A percentile compares a stretch with the other conserved stretches of the same genome.
Evolutionary conservation across 2,113 vertebrate genomes (phyloP).

Genomic region (Ptychochromis oligacanthus): DNA sequence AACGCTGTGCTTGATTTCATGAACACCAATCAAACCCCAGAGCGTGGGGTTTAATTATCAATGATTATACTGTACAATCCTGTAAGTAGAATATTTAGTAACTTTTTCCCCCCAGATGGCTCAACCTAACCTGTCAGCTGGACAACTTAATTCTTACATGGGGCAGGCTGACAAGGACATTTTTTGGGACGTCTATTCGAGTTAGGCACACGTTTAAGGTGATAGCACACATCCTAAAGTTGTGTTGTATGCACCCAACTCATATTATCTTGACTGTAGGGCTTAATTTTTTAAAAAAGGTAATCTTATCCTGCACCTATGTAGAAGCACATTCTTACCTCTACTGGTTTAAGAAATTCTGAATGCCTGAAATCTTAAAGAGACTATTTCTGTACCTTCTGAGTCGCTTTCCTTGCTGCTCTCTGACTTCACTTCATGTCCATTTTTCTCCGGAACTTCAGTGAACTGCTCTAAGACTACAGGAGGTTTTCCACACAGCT

Average conservation of each 20-base stretch:
- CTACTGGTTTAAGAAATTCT: background rate
- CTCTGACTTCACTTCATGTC: slow-evolving; percentile 20
- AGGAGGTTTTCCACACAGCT: background rate
- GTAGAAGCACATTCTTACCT: background rate
- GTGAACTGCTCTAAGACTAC: background rate
- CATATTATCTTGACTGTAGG: background rate
- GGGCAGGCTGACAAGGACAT: too few species aligned
- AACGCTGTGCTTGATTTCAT: background rate
- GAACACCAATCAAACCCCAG: background rate
- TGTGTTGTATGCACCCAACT: background rate
- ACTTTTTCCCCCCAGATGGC: background rate
- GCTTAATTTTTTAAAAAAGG: too few species aligned
- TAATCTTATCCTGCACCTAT: too few species aligned
- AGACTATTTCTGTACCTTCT: slow-evolving; percentile 80
- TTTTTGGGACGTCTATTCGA: too few species aligned
- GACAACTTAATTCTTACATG: background rate
- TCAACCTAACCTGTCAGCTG: background rate
- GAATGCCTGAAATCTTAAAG: background rate
- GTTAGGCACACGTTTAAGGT: too few species aligned
- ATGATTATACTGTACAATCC: background rate
- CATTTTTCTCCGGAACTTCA: background rate
- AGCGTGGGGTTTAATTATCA: too few species aligned
- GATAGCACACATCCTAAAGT: too few species aligned
- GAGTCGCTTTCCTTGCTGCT: slow-evolving; percentile 83
- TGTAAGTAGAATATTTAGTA: background rate